phyloP scores from a whole-genome alignment of 2,797 vertebrate genomes.

The Acomys russatus region DNA sequence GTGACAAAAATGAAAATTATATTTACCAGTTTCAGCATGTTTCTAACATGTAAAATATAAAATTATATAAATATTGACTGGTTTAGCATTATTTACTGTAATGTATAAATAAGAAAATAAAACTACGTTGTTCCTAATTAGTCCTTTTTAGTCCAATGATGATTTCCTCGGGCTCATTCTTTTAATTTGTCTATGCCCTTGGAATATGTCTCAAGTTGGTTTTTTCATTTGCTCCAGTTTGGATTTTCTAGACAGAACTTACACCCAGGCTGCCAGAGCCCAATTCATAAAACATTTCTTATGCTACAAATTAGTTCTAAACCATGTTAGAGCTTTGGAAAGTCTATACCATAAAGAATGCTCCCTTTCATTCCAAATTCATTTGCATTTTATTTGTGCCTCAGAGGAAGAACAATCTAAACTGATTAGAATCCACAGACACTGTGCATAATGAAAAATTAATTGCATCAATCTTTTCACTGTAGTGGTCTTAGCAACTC shows the following conservation, averaged over 20 bases:
- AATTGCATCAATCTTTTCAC: conserved; percentile 93
- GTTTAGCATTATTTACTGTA: not conserved
- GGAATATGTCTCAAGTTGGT: conserved; percentile 36
- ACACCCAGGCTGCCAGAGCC: conserved; percentile 76
- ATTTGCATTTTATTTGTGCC: conserved; percentile 91
- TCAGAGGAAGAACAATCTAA: conserved; percentile 88
- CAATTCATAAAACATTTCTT: conserved; percentile 86
- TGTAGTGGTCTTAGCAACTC: conserved; percentile 91
- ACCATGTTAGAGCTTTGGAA: conserved; percentile 82
- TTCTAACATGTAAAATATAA: conserved; percentile 22
- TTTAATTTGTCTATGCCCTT: conserved; percentile 35
- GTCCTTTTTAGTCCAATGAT: not conserved
- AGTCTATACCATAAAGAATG: conserved; percentile 85
- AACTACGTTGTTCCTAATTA: not conserved
- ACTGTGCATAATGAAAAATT: conserved; percentile 92
- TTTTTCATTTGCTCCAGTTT: conserved; percentile 36
- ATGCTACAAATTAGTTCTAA: conserved; percentile 84
- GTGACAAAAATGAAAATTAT: not conserved
- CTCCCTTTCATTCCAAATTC: conserved; percentile 85
- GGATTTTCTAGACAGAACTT: conserved; percentile 76
- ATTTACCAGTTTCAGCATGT: not conserved
- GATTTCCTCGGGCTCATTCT: not conserved
- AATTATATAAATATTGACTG: not conserved
- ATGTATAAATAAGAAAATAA: not conserved
- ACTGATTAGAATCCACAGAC: conserved; percentile 91